phyloP scores from a whole-genome alignment of 2,888 invertebrate genomes.

The Cerceris rybyensis region DNA sequence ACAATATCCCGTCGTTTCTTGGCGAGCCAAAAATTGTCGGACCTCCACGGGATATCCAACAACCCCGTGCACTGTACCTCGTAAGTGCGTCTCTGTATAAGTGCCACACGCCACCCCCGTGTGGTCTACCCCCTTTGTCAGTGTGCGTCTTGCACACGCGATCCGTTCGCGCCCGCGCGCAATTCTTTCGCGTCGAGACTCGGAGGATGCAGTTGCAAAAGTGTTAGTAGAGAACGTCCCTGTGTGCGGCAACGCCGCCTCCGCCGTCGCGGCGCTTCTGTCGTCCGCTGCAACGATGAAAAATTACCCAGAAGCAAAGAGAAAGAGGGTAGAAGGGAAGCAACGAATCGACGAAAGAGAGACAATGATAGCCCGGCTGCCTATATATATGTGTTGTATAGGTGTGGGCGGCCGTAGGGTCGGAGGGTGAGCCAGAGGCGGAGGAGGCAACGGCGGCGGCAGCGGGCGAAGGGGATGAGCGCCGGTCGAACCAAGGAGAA shows the following conservation, averaged over 20 bases:
- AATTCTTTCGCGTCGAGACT: slow-evolving; percentile 3
- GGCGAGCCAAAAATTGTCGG: slow-evolving; percentile 58
- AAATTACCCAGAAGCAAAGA: slow-evolving; percentile 80
- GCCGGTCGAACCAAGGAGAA: slow-evolving; percentile 32
- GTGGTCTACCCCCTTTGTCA: slow-evolving; percentile 27
- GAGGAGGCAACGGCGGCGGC: slow-evolving; percentile 25
- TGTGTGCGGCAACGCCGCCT: slow-evolving; percentile 70
- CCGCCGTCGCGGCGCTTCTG: slow-evolving; percentile 74
- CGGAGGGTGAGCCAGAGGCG: slow-evolving; percentile 15
- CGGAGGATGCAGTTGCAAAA: slow-evolving; percentile 4
- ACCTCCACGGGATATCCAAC: slow-evolving; percentile 59
- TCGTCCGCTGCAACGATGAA: slow-evolving; percentile 80
- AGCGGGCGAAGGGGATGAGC: slow-evolving; percentile 7
- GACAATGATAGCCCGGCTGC: slow-evolving; percentile 2
- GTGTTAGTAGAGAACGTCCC: slow-evolving; percentile 42
- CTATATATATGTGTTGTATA: not conserved
- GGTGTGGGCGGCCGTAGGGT: slow-evolving; percentile 18
- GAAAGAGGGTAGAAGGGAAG: slow-evolving; percentile 50
- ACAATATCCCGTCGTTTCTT: slow-evolving; percentile 36
- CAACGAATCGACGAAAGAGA: slow-evolving; percentile 19
- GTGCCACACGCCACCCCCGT: slow-evolving; percentile 35
- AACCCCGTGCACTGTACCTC: slow-evolving; percentile 52
- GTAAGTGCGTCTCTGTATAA: slow-evolving; percentile 32
- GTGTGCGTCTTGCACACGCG: slow-evolving; percentile 28
- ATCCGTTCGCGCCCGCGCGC: slow-evolving; percentile 19